Conservation (phyloP, 1,140 invertebrate genomes). For the Neodiprion lecontei region DNA sequence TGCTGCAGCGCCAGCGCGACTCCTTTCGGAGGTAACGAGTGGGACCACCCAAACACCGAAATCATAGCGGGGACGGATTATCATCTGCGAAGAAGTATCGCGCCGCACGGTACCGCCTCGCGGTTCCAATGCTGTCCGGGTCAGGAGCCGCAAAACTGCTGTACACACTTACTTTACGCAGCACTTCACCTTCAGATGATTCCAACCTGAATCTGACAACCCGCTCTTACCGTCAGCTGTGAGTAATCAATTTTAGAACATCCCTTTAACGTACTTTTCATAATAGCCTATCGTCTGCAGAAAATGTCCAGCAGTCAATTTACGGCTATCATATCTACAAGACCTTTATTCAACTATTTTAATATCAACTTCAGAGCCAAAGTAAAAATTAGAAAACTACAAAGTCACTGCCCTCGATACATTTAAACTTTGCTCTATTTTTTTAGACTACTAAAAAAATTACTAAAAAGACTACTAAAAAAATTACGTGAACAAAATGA, state of each 20-base stretch:
- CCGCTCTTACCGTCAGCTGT: neutral
- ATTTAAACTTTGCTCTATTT: no score
- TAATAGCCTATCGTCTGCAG: neutral
- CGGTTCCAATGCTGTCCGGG: neutral
- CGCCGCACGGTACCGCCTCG: neutral
- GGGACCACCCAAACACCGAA: conserved; percentile 6
- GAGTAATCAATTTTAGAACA: neutral
- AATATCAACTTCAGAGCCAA: no score
- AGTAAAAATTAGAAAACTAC: no score
- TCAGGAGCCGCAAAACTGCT: neutral
- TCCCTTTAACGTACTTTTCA: neutral
- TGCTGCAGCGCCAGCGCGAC: neutral
- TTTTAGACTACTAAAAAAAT: no score
- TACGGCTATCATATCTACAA: no score
- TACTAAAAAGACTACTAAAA: no score
- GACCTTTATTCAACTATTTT: no score
- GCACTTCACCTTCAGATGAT: neutral
- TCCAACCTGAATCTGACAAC: conserved; percentile 4
- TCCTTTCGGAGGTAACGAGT: conserved; percentile 5
- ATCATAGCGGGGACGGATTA: conserved; percentile 3
- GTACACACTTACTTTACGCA: neutral
- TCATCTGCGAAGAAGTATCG: conserved; percentile 4
- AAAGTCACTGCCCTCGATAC: no score
- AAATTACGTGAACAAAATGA: no score
- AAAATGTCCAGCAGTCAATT: no score